Percentiles rank a stretch among this genome's conserved stretches.
Evolutionary conservation across 2,888 invertebrate species (phyloP).

Genomic region (Hypomecis atomaria): DNA sequence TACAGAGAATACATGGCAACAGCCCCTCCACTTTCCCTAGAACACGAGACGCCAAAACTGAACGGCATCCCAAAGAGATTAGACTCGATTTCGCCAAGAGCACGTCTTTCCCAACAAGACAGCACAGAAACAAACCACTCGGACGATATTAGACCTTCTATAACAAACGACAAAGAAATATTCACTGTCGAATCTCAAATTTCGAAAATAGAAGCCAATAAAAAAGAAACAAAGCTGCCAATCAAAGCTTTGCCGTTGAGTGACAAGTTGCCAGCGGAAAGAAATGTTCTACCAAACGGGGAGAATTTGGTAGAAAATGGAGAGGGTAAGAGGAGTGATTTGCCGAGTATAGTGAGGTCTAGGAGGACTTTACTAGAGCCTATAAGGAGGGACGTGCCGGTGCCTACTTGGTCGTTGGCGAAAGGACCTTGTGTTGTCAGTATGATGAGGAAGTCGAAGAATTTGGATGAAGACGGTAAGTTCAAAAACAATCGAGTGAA

Average conservation of each 20-base stretch:
- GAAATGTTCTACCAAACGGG: constrained; percentile 28
- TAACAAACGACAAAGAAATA: constrained; percentile 61
- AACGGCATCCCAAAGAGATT: constrained; percentile 62
- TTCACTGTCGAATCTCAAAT: constrained; percentile 74
- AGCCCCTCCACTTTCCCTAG: constrained; percentile 69
- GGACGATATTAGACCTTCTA: constrained; percentile 70
- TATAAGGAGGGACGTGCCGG: constrained; percentile 62
- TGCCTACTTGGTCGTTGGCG: constrained; percentile 77
- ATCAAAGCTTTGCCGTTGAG: constrained; percentile 4
- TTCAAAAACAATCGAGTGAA: no score
- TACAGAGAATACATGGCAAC: constrained; percentile 81
- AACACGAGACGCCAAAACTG: constrained; percentile 62
- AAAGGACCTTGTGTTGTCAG: constrained; percentile 75
- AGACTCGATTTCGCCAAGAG: constrained; percentile 59
- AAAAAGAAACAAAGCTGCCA: constrained; percentile 34
- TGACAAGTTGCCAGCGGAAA: constrained; percentile 54
- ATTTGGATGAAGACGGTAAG: constrained; percentile 50
- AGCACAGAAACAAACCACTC: constrained; percentile 77
- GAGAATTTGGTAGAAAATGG: constrained; percentile 40
- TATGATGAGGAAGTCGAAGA: constrained; percentile 64
- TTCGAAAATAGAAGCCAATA: constrained; percentile 57
- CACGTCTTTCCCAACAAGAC: constrained; percentile 62
- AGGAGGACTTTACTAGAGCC: constrained; percentile 76
- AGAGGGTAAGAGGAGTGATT: constrained; percentile 53
- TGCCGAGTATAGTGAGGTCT: constrained; percentile 67